These are phyloP conservation scores for Anoplopoma fimbria DNA, from an alignment of 2,113 vertebrate genomes.

Conservation along the genomic window DNA sequence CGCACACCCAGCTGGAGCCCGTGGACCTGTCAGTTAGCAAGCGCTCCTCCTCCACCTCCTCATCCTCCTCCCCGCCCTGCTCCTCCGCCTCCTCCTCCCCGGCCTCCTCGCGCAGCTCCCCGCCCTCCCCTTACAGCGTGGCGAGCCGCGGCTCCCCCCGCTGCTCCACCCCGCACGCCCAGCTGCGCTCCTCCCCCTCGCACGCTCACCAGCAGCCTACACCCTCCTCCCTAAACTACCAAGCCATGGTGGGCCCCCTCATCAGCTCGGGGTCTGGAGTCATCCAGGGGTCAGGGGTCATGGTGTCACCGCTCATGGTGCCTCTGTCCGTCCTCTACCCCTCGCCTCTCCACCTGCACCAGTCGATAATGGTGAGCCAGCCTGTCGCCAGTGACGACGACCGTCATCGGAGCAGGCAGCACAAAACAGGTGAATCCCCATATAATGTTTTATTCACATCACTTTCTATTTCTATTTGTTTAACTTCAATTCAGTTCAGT, in stretches of 20 bases:
- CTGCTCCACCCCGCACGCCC: constrained; percentile 75
- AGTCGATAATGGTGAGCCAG: constrained; percentile 88
- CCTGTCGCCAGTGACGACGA: constrained; percentile 85
- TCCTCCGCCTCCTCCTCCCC: constrained; percentile 87
- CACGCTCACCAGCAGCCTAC: constrained; percentile 75
- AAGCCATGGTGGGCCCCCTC: constrained; percentile 85
- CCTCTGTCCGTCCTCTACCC: constrained; percentile 92
- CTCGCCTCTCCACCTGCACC: constrained; percentile 89
- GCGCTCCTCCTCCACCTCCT: constrained; percentile 86
- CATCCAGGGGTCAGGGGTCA: constrained; percentile 81
- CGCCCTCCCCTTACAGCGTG: constrained; percentile 75
- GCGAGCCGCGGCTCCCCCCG: constrained; percentile 82
- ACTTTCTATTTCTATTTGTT: background rate
- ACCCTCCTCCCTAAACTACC: constrained; percentile 85
- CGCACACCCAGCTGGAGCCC: constrained; percentile 91
- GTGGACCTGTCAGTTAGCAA: constrained; percentile 96
- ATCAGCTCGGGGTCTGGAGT: constrained; percentile 87
- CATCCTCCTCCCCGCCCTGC: constrained; percentile 86
- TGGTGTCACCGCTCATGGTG: constrained; percentile 92
- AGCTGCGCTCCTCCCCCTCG: constrained; percentile 82
- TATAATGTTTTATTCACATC: background rate
- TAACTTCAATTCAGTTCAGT: background rate
- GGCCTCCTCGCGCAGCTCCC: constrained; percentile 67
- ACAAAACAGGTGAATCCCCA: constrained; percentile 84
- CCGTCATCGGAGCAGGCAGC: constrained; percentile 77